Conservation (phyloP, 2,113 vertebrate species). For the Oncorhynchus masou region DNA sequence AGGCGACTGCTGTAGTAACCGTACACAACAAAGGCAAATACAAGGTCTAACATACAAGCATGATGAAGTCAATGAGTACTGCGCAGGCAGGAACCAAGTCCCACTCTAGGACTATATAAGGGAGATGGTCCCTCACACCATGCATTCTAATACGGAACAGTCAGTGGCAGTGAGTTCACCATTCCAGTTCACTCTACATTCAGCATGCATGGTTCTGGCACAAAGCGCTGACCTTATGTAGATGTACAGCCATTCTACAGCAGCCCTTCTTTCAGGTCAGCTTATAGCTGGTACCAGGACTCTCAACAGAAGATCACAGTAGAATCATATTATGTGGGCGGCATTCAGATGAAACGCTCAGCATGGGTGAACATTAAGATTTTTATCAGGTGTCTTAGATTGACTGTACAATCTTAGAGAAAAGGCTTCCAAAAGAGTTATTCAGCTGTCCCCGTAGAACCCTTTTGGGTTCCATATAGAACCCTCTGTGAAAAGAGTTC, state of each 20-base stretch:
- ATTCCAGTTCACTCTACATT: conserved; percentile 46
- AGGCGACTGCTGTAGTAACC: too few species aligned
- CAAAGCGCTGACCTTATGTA: conserved; percentile 54
- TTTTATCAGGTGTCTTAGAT: too few species aligned
- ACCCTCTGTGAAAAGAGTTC: too few species aligned
- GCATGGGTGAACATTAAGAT: too few species aligned
- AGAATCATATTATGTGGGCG: too few species aligned
- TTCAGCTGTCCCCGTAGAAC: too few species aligned
- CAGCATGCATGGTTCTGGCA: conserved; percentile 36
- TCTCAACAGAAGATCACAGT: too few species aligned
- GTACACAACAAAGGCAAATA: too few species aligned
- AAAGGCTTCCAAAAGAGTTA: too few species aligned
- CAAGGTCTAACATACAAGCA: background rate
- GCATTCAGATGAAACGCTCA: too few species aligned
- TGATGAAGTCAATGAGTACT: background rate
- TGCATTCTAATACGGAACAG: conserved; percentile 36
- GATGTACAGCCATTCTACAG: conserved; percentile 26
- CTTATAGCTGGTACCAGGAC: background rate
- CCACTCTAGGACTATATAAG: background rate
- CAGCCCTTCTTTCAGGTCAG: background rate
- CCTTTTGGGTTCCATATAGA: too few species aligned
- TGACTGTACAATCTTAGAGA: too few species aligned
- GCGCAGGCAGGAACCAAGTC: background rate
- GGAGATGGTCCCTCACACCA: background rate
- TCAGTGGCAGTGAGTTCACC: conserved; percentile 5